A percentile compares a stretch with the other conserved stretches of the same genome.
Evolutionary conservation across 2,113 vertebrate genomes (phyloP).

Genomic region (Caranx ignobilis): DNA sequence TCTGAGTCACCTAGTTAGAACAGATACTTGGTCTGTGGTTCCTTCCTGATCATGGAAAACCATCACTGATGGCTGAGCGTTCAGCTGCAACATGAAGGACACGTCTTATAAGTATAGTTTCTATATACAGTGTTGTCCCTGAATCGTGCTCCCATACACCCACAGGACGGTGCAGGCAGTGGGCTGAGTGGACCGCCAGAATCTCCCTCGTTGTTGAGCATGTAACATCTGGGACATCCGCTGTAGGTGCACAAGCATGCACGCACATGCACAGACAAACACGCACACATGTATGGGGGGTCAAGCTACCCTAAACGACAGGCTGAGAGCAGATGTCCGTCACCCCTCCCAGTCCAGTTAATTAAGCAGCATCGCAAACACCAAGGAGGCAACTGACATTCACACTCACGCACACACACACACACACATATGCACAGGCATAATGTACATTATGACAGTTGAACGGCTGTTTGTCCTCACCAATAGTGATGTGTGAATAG

Average conservation of each 20-base stretch:
- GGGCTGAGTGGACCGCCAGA: background rate
- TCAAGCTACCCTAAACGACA: slow-evolving; percentile 72
- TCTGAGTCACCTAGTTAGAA: too few species aligned
- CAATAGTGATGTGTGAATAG: background rate
- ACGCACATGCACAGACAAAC: slow-evolving; percentile 36
- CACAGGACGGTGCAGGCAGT: too few species aligned
- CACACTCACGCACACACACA: slow-evolving; percentile 32
- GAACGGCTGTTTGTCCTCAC: slow-evolving; percentile 37
- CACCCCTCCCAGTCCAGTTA: slow-evolving; percentile 77
- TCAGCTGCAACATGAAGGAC: background rate
- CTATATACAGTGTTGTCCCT: background rate
- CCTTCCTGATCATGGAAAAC: too few species aligned
- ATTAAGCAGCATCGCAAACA: slow-evolving; percentile 75
- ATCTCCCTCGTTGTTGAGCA: background rate
- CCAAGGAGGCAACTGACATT: slow-evolving; percentile 37
- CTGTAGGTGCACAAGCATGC: slow-evolving; percentile 12
- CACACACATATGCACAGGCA: slow-evolving; percentile 24
- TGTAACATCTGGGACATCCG: background rate
- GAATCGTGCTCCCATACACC: background rate
- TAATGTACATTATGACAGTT: slow-evolving; percentile 31
- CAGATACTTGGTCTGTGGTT: too few species aligned
- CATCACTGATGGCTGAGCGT: background rate
- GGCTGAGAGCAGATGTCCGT: slow-evolving; percentile 80
- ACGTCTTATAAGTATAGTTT: background rate
- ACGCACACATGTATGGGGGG: slow-evolving; percentile 44